Percentiles rank a stretch among this genome's conserved stretches.
Conservation (phyloP, 2,113 vertebrate genomes). For the Cyphomyrus discorhynchus region DNA sequence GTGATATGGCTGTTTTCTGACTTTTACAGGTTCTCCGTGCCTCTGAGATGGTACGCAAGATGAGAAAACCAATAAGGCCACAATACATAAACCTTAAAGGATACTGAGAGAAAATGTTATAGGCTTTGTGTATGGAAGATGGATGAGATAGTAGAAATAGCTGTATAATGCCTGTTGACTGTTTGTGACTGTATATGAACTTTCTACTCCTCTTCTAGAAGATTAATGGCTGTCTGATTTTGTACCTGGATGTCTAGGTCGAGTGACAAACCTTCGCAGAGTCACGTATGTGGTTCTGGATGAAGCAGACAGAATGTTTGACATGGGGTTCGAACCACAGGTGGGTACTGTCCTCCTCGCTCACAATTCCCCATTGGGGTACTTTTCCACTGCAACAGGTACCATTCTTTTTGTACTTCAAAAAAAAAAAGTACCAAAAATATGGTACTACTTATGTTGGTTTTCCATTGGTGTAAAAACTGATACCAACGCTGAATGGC, state of each 20-base stretch:
- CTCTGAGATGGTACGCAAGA: slow-evolving; percentile 94
- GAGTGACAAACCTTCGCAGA: slow-evolving; percentile 92
- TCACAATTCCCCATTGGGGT: background rate
- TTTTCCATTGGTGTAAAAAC: too few species aligned
- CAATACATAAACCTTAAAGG: slow-evolving; percentile 11
- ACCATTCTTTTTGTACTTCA: background rate
- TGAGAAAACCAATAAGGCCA: slow-evolving; percentile 38
- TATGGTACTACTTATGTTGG: too few species aligned
- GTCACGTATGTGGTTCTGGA: slow-evolving; percentile 92
- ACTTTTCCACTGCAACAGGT: background rate
- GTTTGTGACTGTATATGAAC: background rate
- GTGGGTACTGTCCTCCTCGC: slow-evolving; percentile 49
- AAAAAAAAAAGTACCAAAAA: too few species aligned
- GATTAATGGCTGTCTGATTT: slow-evolving; percentile 1
- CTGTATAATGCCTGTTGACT: slow-evolving; percentile 21
- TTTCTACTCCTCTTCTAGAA: background rate
- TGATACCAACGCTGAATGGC: too few species aligned
- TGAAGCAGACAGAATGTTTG: slow-evolving; percentile 98
- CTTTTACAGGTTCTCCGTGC: slow-evolving; percentile 92
- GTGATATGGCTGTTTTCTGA: slow-evolving; percentile 96
- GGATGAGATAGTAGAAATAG: slow-evolving; percentile 7
- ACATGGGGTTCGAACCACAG: slow-evolving; percentile 99
- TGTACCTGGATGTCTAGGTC: slow-evolving; percentile 63
- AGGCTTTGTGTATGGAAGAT: background rate
- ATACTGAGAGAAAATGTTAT: background rate